phyloP scores from a whole-genome alignment of 53 echinoderm and acorn worm species.

The Holothuria scabra region DNA sequence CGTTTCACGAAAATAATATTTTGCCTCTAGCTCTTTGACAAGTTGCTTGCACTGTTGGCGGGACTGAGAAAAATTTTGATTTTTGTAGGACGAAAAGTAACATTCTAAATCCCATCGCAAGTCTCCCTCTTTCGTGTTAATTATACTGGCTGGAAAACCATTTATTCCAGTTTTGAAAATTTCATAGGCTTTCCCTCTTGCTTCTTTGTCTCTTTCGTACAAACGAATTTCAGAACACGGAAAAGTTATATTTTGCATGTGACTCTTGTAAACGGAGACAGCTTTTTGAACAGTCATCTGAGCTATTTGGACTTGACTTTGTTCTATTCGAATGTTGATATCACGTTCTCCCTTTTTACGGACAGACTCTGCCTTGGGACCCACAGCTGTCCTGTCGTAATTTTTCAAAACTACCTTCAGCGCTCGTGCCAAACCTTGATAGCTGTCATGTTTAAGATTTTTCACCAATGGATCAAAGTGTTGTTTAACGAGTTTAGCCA shows the following conservation, averaged over 20 bases:
- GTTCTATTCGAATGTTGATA: not conserved
- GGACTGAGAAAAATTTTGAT: not conserved
- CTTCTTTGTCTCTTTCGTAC: not conserved
- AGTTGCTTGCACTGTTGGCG: too few relatives aligned
- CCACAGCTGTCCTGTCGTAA: not conserved
- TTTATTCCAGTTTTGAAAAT: not conserved
- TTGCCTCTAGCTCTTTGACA: not conserved
- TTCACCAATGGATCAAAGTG: not conserved
- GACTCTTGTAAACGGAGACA: not conserved
- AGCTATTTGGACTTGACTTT: not conserved
- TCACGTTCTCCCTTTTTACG: not conserved
- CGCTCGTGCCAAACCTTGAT: not conserved
- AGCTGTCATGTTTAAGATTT: not conserved
- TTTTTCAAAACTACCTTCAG: not conserved
- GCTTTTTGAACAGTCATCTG: not conserved
- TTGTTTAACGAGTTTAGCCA: not conserved
- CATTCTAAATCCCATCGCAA: not conserved
- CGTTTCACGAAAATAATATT: not conserved
- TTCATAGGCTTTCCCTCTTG: not conserved
- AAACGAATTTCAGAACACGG: not conserved
- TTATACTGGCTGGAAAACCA: not conserved
- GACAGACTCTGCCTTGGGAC: not conserved
- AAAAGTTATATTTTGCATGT: not conserved
- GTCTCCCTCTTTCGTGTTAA: not conserved
- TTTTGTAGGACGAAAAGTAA: not conserved